These are phyloP conservation scores for Myotis yumanensis DNA, from an alignment of 2,113 vertebrate genomes.

Conservation along the genomic window DNA sequence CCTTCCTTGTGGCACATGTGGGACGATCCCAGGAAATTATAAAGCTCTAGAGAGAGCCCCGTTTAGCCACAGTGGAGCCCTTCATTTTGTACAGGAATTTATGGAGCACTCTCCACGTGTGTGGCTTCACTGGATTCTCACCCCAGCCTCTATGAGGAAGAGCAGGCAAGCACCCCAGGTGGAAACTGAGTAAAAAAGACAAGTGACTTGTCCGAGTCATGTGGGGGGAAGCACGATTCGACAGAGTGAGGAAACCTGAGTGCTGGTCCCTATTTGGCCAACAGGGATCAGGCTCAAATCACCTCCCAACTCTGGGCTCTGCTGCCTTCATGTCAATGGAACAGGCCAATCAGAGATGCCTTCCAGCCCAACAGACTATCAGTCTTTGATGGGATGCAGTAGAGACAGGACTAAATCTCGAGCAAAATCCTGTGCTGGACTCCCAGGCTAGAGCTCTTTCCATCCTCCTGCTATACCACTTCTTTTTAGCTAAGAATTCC, in stretches of 20 bases:
- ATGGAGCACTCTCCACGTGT: not conserved
- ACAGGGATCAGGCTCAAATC: not conserved
- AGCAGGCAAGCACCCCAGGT: not conserved
- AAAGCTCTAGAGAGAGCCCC: not conserved
- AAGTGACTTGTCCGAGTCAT: not conserved
- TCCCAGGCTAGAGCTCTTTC: not conserved
- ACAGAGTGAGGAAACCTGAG: not conserved
- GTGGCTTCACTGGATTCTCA: not conserved
- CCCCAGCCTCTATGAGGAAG: not conserved
- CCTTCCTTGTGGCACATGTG: not conserved
- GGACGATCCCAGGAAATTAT: not conserved
- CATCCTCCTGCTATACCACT: not conserved
- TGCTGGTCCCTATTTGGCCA: not conserved
- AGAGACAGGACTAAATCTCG: not conserved
- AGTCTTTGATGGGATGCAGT: not conserved
- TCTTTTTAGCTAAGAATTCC: no score
- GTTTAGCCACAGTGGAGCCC: not conserved
- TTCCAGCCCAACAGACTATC: not conserved
- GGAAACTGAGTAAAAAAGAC: constrained; percentile 45
- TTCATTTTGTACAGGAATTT: not conserved
- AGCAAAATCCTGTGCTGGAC: not conserved
- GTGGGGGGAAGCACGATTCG: not conserved
- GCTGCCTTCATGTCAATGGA: not conserved
- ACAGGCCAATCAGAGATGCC: not conserved
- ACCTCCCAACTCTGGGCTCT: not conserved